Conservation (phyloP, 2,888 invertebrate genomes). For the Parochlus steinenii region DNA sequence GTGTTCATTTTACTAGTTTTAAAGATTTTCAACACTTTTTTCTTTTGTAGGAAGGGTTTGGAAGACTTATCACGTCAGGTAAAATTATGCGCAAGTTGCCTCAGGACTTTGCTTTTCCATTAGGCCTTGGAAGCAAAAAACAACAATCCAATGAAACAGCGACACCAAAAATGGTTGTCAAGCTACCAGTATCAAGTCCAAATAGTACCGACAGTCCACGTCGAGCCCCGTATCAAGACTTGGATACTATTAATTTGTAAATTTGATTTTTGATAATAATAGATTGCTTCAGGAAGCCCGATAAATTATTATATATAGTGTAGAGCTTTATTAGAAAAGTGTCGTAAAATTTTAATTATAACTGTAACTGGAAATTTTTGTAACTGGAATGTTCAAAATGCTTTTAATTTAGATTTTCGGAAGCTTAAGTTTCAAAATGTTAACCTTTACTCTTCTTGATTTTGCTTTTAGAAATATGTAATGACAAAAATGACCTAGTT, state of each 20-base stretch:
- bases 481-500: no score
- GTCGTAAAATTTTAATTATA: no score
- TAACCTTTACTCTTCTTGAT: no score
- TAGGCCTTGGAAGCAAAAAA: conserved; percentile 35
- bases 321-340: no score
- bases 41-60: conserved; percentile 64
- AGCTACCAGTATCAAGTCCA: conserved; percentile 14
- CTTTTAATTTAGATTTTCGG: no score
- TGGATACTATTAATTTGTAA: conserved; percentile 55
- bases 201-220: conserved; percentile 26
- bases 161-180: conserved; percentile 13
- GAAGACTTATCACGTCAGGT: conserved; percentile 90
- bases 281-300: no score
- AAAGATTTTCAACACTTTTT: conserved; percentile 2
- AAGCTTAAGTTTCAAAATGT: no score
- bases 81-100: conserved; percentile 85
- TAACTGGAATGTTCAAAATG: no score
- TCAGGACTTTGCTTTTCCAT: conserved; percentile 61
- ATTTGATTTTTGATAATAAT: no score
- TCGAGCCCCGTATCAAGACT: conserved; percentile 52
- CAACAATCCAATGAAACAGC: conserved; percentile 24
- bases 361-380: no score
- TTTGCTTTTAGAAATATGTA: no score
- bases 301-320: no score
- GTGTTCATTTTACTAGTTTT: neutral